These are phyloP conservation scores for Lasioglossum leucozonium DNA, from an alignment of 2,888 invertebrate genomes.

Conservation along the genomic window DNA sequence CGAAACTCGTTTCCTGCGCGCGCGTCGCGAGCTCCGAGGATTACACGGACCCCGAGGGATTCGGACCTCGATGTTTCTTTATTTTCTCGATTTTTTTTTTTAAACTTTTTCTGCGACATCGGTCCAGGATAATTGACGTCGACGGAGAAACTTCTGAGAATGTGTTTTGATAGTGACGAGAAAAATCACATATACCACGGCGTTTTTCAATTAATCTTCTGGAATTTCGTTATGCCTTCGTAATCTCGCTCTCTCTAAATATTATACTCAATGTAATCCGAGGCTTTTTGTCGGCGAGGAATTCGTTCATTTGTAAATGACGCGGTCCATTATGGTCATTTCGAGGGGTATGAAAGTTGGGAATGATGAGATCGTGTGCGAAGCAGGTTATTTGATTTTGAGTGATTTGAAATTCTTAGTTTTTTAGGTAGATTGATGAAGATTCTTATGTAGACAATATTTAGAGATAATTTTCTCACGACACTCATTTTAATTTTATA, in stretches of 20 bases:
- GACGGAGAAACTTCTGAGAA: neutral
- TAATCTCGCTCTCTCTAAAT: neutral
- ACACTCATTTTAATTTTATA: too few species aligned
- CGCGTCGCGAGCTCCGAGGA: slow-evolving; percentile 5
- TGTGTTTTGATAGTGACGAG: neutral
- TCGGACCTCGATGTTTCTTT: neutral
- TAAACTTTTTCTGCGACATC: slow-evolving; percentile 9
- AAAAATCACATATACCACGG: neutral
- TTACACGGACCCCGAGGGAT: slow-evolving; percentile 16
- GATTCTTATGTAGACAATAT: too few species aligned
- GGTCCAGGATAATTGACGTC: slow-evolving; percentile 28
- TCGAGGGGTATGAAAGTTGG: neutral
- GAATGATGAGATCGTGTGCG: neutral
- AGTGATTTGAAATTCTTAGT: neutral
- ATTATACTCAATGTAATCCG: neutral
- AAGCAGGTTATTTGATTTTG: neutral
- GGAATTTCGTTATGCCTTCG: neutral
- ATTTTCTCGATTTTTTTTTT: neutral
- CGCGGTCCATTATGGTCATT: neutral
- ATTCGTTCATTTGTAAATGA: neutral
- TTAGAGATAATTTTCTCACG: too few species aligned
- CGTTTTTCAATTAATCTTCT: neutral
- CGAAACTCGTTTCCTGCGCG: slow-evolving; percentile 28
- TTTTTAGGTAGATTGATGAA: neutral
- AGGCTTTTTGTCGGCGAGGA: neutral